Evolutionary conservation across 2,888 invertebrate genomes (phyloP), one percentile per base, ranked within the genome.

Genomic region (Hofmannophila pseudospretella): DNA sequence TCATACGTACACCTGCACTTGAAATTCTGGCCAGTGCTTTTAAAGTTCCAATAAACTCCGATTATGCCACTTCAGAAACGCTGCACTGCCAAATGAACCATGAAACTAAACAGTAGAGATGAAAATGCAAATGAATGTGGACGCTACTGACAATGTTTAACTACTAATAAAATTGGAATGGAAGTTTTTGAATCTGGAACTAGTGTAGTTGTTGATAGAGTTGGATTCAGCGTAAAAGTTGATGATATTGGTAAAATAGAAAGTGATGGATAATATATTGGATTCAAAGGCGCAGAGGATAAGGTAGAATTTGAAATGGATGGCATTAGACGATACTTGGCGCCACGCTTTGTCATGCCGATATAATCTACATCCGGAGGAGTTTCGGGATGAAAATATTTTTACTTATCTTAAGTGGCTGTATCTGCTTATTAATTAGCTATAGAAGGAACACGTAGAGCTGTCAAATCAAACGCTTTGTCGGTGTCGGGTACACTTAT

Each of bases 371-470:
- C 79, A 79, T 86, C 86, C 86, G 86, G 82, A 82, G 80, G 72
- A 75, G 80, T 80, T 86, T 85, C 69, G 77, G 84, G 84, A 81
- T 82, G 84, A 82, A 86, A 85, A 84, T 81, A 84, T 85, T 86
- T 81, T 80, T 75, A 81, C 79, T 84, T 84, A 85, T 86, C 85
- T 82, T 82, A 85, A 86, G 86, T 85, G 85, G 81, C 76, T 85
- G 84, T 84, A 85, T 85, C 86, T 86, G 84, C 72, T 85, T 84
- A 86, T 85, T 86, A 85, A 86, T 85, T 86, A 85, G 73, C 68
- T 71, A 72, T 69, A 61, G 71, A 67, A 64, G 73, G 76, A 73
- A 77, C 74, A 76, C 65, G 72, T 73, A 57, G 71, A 71, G 79
- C 86, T 82, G 85, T 84, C 85, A 82, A 73, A 81, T 69, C 67